Conservation (phyloP, 2,888 invertebrate species). For the Pemphredon lugubris region DNA sequence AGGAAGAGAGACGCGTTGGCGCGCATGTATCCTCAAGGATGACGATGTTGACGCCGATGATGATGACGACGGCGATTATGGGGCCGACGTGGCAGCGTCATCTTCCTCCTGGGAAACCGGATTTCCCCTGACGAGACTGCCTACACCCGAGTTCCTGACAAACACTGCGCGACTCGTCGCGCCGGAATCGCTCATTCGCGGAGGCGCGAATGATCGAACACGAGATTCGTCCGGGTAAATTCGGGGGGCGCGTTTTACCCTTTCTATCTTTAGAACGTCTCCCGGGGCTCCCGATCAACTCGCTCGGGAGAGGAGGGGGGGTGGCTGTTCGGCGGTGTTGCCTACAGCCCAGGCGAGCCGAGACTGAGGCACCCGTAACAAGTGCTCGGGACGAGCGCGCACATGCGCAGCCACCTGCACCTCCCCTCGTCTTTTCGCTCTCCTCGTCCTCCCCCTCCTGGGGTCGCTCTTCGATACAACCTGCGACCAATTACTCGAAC, state of each 20-base stretch:
- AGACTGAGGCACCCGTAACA: slow-evolving; percentile 77
- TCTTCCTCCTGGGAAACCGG: too few species aligned
- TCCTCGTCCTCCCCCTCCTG: slow-evolving; percentile 3
- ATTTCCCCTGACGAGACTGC: too few species aligned
- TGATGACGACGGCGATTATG: too few species aligned
- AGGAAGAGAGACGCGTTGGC: slow-evolving; percentile 22
- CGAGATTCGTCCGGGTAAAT: too few species aligned
- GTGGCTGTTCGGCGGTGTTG: slow-evolving; percentile 65
- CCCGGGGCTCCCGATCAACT: slow-evolving; percentile 60
- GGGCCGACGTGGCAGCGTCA: too few species aligned
- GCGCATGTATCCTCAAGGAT: slow-evolving; percentile 22
- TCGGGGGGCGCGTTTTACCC: slow-evolving; percentile 10
- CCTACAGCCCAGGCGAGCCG: slow-evolving; percentile 79
- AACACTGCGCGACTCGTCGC: too few species aligned
- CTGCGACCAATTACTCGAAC: slow-evolving; percentile 59
- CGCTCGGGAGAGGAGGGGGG: slow-evolving; percentile 29
- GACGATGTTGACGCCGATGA: too few species aligned
- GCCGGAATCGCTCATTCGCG: too few species aligned
- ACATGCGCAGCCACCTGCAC: slow-evolving; percentile 59
- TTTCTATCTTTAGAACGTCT: slow-evolving; percentile 62
- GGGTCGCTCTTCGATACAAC: slow-evolving; percentile 33
- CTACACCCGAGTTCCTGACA: too few species aligned
- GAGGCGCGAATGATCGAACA: too few species aligned
- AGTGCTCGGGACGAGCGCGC: slow-evolving; percentile 68
- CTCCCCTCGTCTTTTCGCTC: slow-evolving; percentile 29